Evolutionary conservation across 1,140 invertebrate genomes (phyloP), one percentile per base, ranked within the genome.

Genomic region (Berghia stephanieae): DNA sequence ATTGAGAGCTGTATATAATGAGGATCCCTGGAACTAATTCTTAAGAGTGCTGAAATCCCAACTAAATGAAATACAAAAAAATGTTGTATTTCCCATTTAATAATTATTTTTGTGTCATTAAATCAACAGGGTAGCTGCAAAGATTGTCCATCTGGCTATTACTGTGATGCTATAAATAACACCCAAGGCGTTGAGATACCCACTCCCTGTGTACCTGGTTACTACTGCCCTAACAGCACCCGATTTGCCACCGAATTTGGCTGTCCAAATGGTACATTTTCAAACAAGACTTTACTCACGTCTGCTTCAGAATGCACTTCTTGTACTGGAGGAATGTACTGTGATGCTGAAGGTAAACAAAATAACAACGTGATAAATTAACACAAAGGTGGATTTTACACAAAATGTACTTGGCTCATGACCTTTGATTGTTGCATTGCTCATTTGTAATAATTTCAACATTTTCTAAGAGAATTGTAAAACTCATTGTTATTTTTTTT

Each of bases 111-210:
- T 24, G 21, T 66, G 55, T 21, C 2, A 83, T 38, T 71, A n/a
- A n/a, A n/a, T n/a, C n/a, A n/a, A n/a, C n/a, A 88, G 87, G 66
- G 75, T 31, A 52, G 73, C 27, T 88, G 87, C 70, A 87, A 87
- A 52, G 75, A 52, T 10, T 88, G 86, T 69, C 82, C 83, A 42
- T 81, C 79, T 44, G 84, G 84, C 1, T 87, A 83, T 75, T 88
- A 81, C 77, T 88, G 87, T 79, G 87, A 88, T 80, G 83, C 83
- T 31, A 86, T 86, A 0, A 77, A 86, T 5, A 86, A 87, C 70
- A 81, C 83, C 4, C 84, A 86, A 79, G 86, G 86, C 10, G 85
- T 87, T n/a, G 83, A 86, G 68, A 87, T 85, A 75, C 87, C 86
- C 36, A 60, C 68, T 31, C 60, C 82, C 0, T 88, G 87, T 80